Evolutionary conservation across 1,140 invertebrate species (phyloP).

Genomic region (Ostrea denselamellosa): DNA sequence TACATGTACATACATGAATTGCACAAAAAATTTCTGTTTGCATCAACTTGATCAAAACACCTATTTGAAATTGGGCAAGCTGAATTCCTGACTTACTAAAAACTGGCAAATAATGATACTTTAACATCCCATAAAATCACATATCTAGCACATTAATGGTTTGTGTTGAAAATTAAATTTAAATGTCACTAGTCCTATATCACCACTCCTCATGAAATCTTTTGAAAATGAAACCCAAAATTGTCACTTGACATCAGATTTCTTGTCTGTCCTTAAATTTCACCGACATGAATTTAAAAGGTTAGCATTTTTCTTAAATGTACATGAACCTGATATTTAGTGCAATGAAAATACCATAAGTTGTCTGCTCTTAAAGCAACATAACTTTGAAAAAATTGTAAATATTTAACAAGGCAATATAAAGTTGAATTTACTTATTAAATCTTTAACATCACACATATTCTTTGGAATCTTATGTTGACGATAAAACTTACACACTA

Average conservation of each 20-base stretch:
- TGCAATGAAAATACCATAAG: neutral
- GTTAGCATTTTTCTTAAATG: neutral
- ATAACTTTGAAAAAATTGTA: neutral
- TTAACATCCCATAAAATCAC: neutral
- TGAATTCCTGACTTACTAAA: neutral
- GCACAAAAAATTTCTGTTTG: neutral
- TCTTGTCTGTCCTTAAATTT: constrained; percentile 29
- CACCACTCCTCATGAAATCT: neutral
- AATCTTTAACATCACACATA: constrained; percentile 1
- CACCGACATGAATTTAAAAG: constrained; percentile 23
- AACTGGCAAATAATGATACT: neutral
- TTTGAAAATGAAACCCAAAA: constrained; percentile 25
- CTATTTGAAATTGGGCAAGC: neutral
- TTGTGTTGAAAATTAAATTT: constrained; percentile 1
- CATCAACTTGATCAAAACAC: neutral
- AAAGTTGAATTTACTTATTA: neutral
- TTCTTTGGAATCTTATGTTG: neutral
- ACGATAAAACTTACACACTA: constrained; percentile 11
- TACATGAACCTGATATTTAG: constrained; percentile 24
- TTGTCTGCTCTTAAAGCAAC: constrained; percentile 1
- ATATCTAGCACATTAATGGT: neutral
- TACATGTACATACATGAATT: neutral
- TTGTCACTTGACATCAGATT: constrained; percentile 36
- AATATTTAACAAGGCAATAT: neutral
- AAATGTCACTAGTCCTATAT: neutral